Base-by-base conservation (phyloP, 2,113 vertebrate species). In the Chaetodon trifascialis region DNA sequence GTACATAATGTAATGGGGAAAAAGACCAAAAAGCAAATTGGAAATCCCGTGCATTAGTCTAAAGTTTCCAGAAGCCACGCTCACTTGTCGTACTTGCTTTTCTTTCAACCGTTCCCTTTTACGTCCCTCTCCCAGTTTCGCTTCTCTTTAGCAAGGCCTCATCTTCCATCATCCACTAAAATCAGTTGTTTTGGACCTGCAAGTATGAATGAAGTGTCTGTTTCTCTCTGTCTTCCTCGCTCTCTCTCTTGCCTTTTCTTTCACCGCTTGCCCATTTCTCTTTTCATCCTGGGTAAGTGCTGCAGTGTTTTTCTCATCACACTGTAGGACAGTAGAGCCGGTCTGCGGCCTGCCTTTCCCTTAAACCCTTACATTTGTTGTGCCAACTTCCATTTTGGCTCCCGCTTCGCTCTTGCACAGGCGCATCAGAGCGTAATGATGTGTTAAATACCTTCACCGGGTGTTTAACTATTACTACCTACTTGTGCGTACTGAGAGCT, bases 401-500 rank as follows among this genome's bases (percentile, higher is more conserved):
- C 19, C 63, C 56, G 62, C 70, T 62, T 64, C 23, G 0, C 46
- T 62, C 44, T 60, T 42, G 73, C 68, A 66, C 75, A 55, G 12
- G 46, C 49, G 49, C 44, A 44, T 79, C 60, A 0, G 30, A 65
- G 71, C 56, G 86, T 91, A 91, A 91, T 85, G 80, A 89, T 86
- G 86, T 90, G 82, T 92, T 92, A 90, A 93, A 93, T 89, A 84
- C 73, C 74, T 83, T 83, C 84, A 72, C 84, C 91, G 85, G 84
- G 84, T 88, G 83, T 75, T 88, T 71, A 79, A 82, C 67, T 47
- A 40, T 86, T 72, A 42, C 77, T 52, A 71, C 82, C 78, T 64
- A 42, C 59, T 82, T 65, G 70, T 62, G 58, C 47, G 73, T 6
- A 47, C 59, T 46, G 62, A 23, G 74, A 62, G 64, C 60, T 62